Evolutionary conservation across 1,140 invertebrate genomes (phyloP).

Genomic region (Campodea augens): DNA sequence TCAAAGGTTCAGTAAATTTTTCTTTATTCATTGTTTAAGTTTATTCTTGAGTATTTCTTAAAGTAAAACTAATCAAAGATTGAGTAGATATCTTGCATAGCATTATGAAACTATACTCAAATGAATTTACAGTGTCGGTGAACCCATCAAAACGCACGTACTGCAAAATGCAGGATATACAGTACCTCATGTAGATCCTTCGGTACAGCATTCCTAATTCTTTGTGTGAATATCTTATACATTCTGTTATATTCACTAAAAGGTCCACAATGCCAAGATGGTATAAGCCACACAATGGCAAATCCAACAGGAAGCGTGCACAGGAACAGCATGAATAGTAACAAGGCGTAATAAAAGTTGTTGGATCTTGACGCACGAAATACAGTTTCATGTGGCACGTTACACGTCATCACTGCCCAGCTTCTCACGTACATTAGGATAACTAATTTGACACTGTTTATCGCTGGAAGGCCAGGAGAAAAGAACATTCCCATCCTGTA

Average conservation of each 20-base stretch:
- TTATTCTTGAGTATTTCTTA: too few relatives aligned
- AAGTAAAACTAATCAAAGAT: too few relatives aligned
- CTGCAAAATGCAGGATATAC: too few relatives aligned
- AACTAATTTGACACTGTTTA: constrained; percentile 80
- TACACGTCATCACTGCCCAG: constrained; percentile 87
- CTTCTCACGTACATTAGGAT: constrained; percentile 85
- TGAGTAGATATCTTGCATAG: too few relatives aligned
- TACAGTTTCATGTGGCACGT: constrained; percentile 87
- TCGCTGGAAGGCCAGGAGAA: constrained; percentile 68
- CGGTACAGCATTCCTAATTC: constrained; percentile 50
- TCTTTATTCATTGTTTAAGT: too few relatives aligned
- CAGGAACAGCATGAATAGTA: constrained; percentile 89
- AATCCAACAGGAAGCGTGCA: constrained; percentile 89
- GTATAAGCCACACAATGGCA: constrained; percentile 77
- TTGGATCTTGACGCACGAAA: constrained; percentile 73
- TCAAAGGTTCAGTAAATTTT: too few relatives aligned
- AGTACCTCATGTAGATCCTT: constrained; percentile 24
- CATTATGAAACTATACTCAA: too few relatives aligned
- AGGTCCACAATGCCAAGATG: constrained; percentile 90
- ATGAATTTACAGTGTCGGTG: too few relatives aligned
- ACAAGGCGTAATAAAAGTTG: constrained; percentile 84
- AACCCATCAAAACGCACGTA: too few relatives aligned
- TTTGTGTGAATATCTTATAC: constrained; percentile 66
- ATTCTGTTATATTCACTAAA: constrained; percentile 73
- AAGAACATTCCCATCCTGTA: constrained; percentile 61